Conservation (phyloP, 1,140 invertebrate genomes). For the Drosophila ohnishii region DNA sequence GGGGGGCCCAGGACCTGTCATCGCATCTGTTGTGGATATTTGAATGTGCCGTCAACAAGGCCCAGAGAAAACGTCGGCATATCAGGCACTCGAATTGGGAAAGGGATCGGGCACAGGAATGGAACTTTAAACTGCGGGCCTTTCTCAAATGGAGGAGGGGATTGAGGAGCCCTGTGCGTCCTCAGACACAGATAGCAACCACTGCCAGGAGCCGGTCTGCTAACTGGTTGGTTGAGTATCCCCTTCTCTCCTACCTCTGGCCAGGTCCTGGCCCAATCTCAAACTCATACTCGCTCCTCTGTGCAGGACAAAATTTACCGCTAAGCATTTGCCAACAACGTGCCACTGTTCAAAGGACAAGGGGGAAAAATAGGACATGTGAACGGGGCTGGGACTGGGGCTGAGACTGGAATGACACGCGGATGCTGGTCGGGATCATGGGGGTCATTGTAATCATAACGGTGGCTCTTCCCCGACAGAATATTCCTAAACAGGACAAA, state of each 20-base stretch:
- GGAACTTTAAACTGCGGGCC: constrained; percentile 56
- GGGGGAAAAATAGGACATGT: constrained; percentile 11
- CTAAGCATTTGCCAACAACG: constrained; percentile 73
- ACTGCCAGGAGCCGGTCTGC: constrained; percentile 30
- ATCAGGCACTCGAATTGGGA: constrained; percentile 31
- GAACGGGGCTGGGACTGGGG: constrained; percentile 6
- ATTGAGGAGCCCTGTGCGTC: constrained; percentile 9
- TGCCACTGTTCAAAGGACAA: constrained; percentile 56
- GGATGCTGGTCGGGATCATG: constrained; percentile 67
- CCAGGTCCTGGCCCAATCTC: constrained; percentile 13
- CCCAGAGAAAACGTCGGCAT: constrained; percentile 33
- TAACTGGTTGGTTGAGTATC: constrained; percentile 27
- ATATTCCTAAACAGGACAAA: constrained; percentile 29
- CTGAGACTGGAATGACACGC: constrained; percentile 12
- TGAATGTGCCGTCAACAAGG: constrained; percentile 54
- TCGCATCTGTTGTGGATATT: constrained; percentile 52
- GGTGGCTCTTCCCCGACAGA: constrained; percentile 10
- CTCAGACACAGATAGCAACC: constrained; percentile 50
- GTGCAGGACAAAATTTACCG: constrained; percentile 64
- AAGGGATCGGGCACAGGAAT: constrained; percentile 24
- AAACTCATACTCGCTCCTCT: constrained; percentile 14
- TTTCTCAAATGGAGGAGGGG: neutral
- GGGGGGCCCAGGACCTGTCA: constrained; percentile 2
- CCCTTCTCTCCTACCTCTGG: too few relatives aligned
- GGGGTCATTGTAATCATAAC: constrained; percentile 76